Conservation (phyloP, 2,888 invertebrate species). For the Heteropelma amictum region DNA sequence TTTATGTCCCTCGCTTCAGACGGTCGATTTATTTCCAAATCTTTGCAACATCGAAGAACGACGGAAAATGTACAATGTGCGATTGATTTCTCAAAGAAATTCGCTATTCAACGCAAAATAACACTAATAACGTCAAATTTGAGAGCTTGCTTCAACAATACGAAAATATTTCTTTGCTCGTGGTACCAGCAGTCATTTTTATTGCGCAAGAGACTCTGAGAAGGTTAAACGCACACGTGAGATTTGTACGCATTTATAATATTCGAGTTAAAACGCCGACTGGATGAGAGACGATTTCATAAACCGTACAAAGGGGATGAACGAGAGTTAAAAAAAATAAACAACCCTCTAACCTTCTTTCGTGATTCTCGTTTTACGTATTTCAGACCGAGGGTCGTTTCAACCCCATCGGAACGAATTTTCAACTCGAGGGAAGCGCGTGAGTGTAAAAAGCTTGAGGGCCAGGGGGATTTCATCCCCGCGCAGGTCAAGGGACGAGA, state of each 20-base stretch:
- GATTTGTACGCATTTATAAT: not conserved
- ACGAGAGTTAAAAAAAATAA: slow-evolving; percentile 23
- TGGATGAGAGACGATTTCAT: not conserved
- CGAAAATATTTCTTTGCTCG: too few relatives aligned
- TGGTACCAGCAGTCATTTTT: too few relatives aligned
- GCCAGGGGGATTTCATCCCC: slow-evolving; percentile 63
- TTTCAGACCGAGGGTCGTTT: slow-evolving; percentile 19
- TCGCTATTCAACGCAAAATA: too few relatives aligned
- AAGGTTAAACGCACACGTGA: not conserved
- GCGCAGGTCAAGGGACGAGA: slow-evolving; percentile 67
- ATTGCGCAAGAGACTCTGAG: too few relatives aligned
- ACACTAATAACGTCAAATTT: too few relatives aligned
- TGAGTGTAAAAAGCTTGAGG: slow-evolving; percentile 15
- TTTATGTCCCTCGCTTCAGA: slow-evolving; percentile 38
- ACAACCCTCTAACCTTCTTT: slow-evolving; percentile 18
- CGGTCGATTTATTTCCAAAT: slow-evolving; percentile 48
- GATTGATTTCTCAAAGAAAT: too few relatives aligned
- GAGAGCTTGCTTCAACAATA: too few relatives aligned
- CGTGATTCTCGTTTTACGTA: not conserved
- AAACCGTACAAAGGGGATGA: not conserved
- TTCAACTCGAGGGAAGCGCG: slow-evolving; percentile 5
- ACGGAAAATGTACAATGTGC: too few relatives aligned
- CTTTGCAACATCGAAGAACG: slow-evolving; percentile 39
- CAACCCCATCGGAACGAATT: slow-evolving; percentile 5
- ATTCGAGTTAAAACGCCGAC: not conserved